Percentiles rank a stretch among this genome's conserved stretches.
Evolutionary conservation across 2,113 vertebrate genomes (phyloP).

Genomic region (Neomonachus schauinslandi): DNA sequence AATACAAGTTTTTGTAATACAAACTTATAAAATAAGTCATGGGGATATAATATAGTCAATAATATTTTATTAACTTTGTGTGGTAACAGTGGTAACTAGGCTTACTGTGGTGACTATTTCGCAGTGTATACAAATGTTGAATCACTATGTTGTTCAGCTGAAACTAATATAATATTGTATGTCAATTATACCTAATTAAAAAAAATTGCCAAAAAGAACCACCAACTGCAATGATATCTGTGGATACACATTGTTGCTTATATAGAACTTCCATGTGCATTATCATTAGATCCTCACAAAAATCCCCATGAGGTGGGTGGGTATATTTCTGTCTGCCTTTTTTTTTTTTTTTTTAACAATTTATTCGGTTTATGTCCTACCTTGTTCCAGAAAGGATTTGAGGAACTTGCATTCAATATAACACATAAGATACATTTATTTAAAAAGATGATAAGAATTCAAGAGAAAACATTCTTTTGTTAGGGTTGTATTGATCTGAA

Average conservation of each 20-base stretch:
- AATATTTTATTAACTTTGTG: not conserved
- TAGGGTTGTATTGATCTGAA: not conserved
- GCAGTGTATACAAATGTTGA: not conserved
- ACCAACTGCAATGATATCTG: not conserved
- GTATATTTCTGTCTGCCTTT: not conserved
- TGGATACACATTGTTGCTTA: not conserved
- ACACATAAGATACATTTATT: constrained; percentile 19
- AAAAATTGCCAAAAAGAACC: not conserved
- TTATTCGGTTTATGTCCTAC: not conserved
- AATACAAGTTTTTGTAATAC: not conserved
- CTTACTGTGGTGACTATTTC: not conserved
- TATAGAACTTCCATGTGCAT: not conserved
- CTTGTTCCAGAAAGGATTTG: constrained; percentile 24
- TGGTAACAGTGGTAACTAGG: not conserved
- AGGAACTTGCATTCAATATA: not conserved
- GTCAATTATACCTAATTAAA: not conserved
- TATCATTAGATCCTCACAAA: constrained; percentile 11
- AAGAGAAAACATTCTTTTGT: not conserved
- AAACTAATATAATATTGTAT: not conserved
- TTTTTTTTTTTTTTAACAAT: too few species aligned
- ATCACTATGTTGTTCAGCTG: not conserved
- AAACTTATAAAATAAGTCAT: not conserved
- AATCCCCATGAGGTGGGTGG: not conserved
- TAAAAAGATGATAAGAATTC: not conserved
- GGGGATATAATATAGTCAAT: not conserved